Conservation (phyloP, 2,888 invertebrate species). For the Ectropis crepuscularia region DNA sequence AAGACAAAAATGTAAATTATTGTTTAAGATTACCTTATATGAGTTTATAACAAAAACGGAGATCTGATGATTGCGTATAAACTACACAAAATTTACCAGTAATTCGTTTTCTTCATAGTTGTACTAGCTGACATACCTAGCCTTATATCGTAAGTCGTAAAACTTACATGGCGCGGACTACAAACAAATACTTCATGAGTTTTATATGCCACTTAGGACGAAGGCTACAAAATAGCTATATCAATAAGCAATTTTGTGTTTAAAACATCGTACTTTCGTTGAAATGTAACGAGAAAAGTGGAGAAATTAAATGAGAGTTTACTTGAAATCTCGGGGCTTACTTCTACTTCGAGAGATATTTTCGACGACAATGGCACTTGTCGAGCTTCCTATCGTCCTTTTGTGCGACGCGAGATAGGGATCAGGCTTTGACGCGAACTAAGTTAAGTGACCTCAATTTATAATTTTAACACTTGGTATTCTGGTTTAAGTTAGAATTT, state of each 20-base stretch:
- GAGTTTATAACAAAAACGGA: too few relatives aligned
- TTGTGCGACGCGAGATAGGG: constrained; percentile 9
- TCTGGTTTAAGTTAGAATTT: too few relatives aligned
- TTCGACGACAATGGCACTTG: constrained; percentile 23
- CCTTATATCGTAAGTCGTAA: background rate
- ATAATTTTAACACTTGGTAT: too few relatives aligned
- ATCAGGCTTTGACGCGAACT: constrained; percentile 6
- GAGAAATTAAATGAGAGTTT: background rate
- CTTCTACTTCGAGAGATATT: constrained; percentile 9
- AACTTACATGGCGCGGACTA: constrained; percentile 19
- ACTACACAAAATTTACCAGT: too few relatives aligned
- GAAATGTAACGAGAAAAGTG: background rate
- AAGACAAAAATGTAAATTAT: too few relatives aligned
- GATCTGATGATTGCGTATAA: too few relatives aligned
- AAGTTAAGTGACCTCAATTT: background rate
- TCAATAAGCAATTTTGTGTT: background rate
- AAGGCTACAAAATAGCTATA: background rate
- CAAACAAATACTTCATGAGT: constrained; percentile 17
- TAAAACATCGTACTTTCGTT: background rate
- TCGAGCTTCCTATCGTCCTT: constrained; percentile 8
- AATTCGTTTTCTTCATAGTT: too few relatives aligned
- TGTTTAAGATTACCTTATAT: too few relatives aligned
- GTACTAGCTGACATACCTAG: too few relatives aligned
- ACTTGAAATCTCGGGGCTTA: constrained; percentile 3
- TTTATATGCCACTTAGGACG: constrained; percentile 5